These are phyloP conservation scores for Paelopatides confundens DNA, from an alignment of 53 echinoderm and acorn worm species.

Conservation along the genomic window DNA sequence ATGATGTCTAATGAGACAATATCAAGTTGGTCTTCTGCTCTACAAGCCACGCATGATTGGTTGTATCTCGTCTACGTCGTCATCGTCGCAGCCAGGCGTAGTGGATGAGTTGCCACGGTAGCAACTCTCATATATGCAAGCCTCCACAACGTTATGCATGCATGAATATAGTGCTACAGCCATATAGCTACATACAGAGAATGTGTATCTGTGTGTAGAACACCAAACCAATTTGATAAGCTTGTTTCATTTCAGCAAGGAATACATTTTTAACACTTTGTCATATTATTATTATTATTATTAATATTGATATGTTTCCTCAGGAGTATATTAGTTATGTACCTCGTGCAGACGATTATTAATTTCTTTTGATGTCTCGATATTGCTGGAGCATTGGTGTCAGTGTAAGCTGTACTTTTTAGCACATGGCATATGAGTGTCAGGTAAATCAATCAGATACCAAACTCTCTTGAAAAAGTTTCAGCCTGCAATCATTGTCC, in stretches of 20 bases:
- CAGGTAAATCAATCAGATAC: too few species aligned
- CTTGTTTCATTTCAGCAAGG: not conserved
- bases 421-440: too few species aligned
- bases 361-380: too few species aligned
- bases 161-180: not conserved
- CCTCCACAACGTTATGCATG: not conserved
- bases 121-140: not conserved
- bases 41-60: slow-evolving; percentile 22
- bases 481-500: too few species aligned
- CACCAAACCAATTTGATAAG: not conserved
- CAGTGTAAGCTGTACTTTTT: too few species aligned
- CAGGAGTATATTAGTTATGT: too few species aligned
- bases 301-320: too few species aligned
- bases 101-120: slow-evolving; percentile 3
- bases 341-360: too few species aligned
- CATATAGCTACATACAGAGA: too few species aligned
- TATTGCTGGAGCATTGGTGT: too few species aligned
- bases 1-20: not conserved
- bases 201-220: not conserved
- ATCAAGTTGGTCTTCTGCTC: not conserved
- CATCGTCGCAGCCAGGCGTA: not conserved
- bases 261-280: not conserved
- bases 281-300: too few species aligned
- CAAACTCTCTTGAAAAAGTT: too few species aligned
- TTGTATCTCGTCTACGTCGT: not conserved